Evolutionary conservation across 2,797 vertebrate genomes (phyloP).

Genomic region (Pelochelys cantorii): DNA sequence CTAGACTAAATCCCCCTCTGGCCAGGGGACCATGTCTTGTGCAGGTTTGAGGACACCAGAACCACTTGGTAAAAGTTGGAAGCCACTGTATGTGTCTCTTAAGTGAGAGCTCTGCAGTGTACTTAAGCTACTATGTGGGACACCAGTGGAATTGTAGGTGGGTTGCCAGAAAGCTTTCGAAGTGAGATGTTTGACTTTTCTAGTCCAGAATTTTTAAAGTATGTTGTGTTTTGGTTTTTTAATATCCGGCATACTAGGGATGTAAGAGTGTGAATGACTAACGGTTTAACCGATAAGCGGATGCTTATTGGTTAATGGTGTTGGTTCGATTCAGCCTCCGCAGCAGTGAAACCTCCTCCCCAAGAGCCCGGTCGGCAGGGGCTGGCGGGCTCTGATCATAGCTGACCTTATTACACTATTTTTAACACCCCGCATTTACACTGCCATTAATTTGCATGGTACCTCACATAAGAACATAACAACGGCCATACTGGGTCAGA

Average conservation of each 20-base stretch:
- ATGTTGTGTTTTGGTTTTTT: neutral
- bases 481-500: too few species aligned
- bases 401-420: too few species aligned
- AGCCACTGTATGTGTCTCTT: neutral
- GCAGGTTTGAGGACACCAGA: neutral
- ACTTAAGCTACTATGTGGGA: too few species aligned
- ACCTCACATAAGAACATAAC: neutral
- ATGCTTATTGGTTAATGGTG: too few species aligned
- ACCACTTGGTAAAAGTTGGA: neutral
- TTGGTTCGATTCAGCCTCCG: too few species aligned
- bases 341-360: too few species aligned
- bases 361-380: too few species aligned
- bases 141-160: neutral
- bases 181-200: fast-evolving
- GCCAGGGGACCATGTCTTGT: neutral
- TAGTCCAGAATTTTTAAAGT: constrained; percentile 1
- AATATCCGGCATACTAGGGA: too few species aligned
- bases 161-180: neutral
- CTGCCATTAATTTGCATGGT: constrained; percentile 35
- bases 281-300: too few species aligned
- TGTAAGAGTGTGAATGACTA: too few species aligned
- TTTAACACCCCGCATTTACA: neutral
- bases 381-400: too few species aligned
- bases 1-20: neutral
- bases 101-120: neutral